Evolutionary conservation across 64 coral and sea anemone species (phyloP).

Genomic region (Actinia tenebrosa): DNA sequence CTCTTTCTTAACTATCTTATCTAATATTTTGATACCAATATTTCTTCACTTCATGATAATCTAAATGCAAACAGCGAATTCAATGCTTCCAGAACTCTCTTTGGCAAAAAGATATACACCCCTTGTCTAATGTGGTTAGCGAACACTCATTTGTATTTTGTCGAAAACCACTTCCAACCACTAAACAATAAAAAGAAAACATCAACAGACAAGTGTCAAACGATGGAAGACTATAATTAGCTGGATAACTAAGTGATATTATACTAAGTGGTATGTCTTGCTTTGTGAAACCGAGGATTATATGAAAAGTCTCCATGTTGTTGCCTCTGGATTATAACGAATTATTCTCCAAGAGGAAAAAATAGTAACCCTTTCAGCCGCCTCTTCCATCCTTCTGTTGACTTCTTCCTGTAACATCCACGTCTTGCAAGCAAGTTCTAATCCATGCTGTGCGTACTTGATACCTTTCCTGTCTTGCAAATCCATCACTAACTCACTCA

Average conservation of each 20-base stretch:
- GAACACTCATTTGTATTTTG: neutral
- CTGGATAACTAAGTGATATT: neutral
- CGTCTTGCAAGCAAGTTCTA: neutral
- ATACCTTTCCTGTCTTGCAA: neutral
- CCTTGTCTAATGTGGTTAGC: neutral
- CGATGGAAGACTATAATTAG: neutral
- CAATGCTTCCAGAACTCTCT: neutral
- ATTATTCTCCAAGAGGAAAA: too few species aligned
- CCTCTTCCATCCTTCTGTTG: neutral
- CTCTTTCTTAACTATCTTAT: neutral
- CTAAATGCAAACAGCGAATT: neutral
- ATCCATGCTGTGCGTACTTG: neutral
- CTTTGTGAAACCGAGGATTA: neutral
- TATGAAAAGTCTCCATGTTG: neutral
- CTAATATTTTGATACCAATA: neutral
- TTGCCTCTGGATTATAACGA: neutral
- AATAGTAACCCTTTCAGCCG: too few species aligned
- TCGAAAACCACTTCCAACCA: neutral
- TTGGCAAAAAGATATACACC: neutral
- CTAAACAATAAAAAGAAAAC: neutral
- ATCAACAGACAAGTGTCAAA: neutral
- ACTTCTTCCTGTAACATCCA: neutral
- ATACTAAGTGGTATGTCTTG: neutral
- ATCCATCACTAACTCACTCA: neutral
- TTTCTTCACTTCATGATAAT: neutral